Conservation (phyloP, 2,888 invertebrate genomes). For the Drosophila tanythrix region DNA sequence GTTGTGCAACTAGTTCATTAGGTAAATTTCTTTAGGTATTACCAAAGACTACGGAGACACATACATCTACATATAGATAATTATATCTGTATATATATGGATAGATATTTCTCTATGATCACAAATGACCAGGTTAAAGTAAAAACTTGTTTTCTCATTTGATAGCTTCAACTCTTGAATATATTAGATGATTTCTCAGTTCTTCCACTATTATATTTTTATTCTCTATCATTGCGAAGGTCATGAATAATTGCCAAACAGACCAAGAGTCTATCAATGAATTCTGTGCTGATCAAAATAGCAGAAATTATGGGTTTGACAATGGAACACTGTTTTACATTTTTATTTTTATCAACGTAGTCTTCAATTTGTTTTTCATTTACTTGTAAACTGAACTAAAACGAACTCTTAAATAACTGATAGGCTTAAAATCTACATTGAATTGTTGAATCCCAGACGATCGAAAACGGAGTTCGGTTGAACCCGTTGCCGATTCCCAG, state of each 20-base stretch:
- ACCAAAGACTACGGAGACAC: neutral
- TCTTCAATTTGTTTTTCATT: neutral
- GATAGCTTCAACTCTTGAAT: neutral
- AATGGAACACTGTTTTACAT: neutral
- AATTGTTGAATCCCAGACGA: conserved; percentile 82
- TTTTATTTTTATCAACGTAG: neutral
- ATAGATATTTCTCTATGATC: neutral
- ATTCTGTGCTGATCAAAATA: neutral
- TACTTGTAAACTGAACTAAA: conserved; percentile 35
- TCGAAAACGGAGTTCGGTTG: conserved; percentile 79
- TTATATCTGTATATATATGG: neutral
- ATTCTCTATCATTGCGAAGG: neutral
- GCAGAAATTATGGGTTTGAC: neutral
- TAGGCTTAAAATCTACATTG: conserved; percentile 48
- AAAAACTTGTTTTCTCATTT: neutral
- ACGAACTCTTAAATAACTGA: conserved; percentile 40
- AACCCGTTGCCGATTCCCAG: conserved; percentile 37
- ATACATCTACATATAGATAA: neutral
- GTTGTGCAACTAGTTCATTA: neutral
- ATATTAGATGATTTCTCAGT: neutral
- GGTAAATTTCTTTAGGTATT: neutral
- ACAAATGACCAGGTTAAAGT: neutral
- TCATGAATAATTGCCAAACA: neutral
- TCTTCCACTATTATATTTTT: neutral
- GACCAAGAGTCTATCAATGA: neutral